A percentile compares a stretch with the other conserved stretches of the same genome.
Evolutionary conservation across 53 echinoderm and acorn worm genomes (phyloP).

Genomic region (Paracentrotus lividus): DNA sequence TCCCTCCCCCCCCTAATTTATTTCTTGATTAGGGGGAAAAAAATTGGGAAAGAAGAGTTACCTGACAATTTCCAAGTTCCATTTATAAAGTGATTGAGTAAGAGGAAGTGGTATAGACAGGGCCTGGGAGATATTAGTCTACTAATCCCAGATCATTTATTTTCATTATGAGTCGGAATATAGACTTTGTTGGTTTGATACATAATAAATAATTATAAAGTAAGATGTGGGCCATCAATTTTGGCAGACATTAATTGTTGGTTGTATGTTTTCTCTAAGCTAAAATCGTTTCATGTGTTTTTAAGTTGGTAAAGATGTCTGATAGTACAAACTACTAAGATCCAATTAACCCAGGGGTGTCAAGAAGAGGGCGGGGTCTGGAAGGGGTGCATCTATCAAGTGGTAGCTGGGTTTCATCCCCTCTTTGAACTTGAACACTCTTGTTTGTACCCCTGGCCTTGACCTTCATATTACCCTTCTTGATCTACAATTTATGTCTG

Average conservation of each 20-base stretch:
- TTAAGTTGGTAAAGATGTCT: not conserved
- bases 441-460: not conserved
- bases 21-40: not conserved
- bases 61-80: not conserved
- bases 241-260: not conserved
- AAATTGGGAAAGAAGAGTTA: not conserved
- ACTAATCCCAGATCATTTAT: not conserved
- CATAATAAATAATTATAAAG: not conserved
- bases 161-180: not conserved
- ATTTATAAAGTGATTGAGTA: not conserved
- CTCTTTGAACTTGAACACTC: constrained; percentile 43
- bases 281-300: not conserved
- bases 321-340: not conserved
- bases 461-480: constrained; percentile 24
- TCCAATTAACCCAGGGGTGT: constrained; percentile 20
- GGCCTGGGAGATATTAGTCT: not conserved
- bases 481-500: not conserved
- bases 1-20: not conserved
- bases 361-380: not conserved
- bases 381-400: not conserved
- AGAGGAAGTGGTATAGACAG: constrained; percentile 6
- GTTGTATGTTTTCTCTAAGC: not conserved
- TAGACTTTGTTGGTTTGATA: not conserved
- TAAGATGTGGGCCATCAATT: not conserved
- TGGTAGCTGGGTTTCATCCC: not conserved